Evolutionary conservation across 53 echinoderm and acorn worm genomes (phyloP).

Genomic region (Echinometra lucunter): DNA sequence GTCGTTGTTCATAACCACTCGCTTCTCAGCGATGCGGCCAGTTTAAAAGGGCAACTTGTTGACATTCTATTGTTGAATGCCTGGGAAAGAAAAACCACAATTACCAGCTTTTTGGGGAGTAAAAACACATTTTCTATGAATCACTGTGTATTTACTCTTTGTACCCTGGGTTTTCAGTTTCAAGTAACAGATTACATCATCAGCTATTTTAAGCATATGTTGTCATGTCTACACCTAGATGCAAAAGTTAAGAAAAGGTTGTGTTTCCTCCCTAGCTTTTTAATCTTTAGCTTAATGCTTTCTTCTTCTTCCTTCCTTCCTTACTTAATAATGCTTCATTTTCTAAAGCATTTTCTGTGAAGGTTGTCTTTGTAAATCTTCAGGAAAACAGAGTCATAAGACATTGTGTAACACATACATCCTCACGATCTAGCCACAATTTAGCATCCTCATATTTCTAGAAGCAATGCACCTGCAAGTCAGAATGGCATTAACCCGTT

Average conservation of each 20-base stretch:
- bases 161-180: not conserved
- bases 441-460: too few relatives aligned
- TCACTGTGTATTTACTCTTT: not conserved
- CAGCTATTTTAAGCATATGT: not conserved
- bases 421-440: too few relatives aligned
- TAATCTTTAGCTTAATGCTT: not conserved
- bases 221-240: constrained; percentile 7
- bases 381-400: too few relatives aligned
- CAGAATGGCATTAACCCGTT: too few relatives aligned
- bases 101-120: not conserved
- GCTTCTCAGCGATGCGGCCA: not conserved
- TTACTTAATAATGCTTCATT: not conserved
- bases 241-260: not conserved
- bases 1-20: not conserved
- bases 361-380: too few relatives aligned
- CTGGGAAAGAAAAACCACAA: constrained; percentile 20
- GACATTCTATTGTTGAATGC: not conserved
- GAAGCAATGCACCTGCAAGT: too few relatives aligned
- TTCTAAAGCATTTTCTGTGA: not conserved
- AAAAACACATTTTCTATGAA: not conserved
- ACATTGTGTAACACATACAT: too few relatives aligned
- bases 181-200: not conserved
- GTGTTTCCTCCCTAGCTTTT: not conserved
- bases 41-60: constrained; percentile 20
- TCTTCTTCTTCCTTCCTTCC: not conserved